phyloP scores from a whole-genome alignment of 2,113 vertebrate species.

The Cyanoliseus patagonus region DNA sequence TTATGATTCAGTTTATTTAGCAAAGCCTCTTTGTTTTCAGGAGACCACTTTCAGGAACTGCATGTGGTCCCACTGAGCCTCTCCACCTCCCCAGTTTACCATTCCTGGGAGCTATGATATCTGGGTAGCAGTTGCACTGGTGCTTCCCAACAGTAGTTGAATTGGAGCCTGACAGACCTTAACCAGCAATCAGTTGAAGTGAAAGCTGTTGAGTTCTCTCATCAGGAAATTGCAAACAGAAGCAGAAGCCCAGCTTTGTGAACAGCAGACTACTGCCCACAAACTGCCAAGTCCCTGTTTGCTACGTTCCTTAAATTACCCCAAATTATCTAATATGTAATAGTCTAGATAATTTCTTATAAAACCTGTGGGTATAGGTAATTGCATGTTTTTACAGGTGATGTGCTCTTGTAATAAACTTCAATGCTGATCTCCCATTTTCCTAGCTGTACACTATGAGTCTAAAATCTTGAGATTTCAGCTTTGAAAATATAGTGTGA shows the following conservation, averaged over 20 bases:
- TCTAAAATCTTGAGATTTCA: not conserved
- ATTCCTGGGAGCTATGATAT: not conserved
- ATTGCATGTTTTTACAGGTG: not conserved
- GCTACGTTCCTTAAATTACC: not conserved
- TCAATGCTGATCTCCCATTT: not conserved
- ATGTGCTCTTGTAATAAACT: not conserved
- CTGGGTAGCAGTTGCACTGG: not conserved
- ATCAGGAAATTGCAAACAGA: not conserved
- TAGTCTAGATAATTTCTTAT: not conserved
- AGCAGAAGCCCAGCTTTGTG: not conserved
- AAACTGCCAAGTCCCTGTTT: not conserved
- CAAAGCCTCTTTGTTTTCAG: not conserved
- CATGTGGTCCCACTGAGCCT: not conserved
- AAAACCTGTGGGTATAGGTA: not conserved
- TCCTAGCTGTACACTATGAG: not conserved
- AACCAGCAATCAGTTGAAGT: not conserved
- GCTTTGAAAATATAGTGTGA: not conserved
- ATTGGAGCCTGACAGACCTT: not conserved
- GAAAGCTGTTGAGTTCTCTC: not conserved
- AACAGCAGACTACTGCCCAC: not conserved
- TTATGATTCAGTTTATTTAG: not conserved
- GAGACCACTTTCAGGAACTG: not conserved
- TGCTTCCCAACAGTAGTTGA: not conserved
- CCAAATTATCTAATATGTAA: not conserved
- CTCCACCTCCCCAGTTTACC: not conserved